Conservation (phyloP, 1,140 invertebrate species). For the Cydia amplana region DNA sequence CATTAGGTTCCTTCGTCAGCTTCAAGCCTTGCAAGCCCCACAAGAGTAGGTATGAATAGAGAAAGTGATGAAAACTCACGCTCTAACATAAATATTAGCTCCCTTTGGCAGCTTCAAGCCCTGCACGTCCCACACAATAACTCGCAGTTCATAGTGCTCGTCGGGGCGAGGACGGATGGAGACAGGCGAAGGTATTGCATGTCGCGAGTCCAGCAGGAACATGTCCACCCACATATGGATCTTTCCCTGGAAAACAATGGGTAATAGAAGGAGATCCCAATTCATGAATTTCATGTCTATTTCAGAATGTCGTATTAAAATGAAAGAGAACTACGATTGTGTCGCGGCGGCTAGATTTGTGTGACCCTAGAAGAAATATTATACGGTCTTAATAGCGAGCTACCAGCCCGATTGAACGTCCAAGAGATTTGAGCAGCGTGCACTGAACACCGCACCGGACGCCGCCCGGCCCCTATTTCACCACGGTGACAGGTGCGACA, state of each 20-base stretch:
- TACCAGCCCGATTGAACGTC: no score
- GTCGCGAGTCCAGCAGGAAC: slow-evolving; percentile 82
- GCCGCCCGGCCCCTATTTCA: no score
- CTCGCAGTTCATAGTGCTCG: slow-evolving; percentile 89
- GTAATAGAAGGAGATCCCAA: background rate
- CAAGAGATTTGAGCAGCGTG: no score
- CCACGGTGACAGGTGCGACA: no score
- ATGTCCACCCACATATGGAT: slow-evolving; percentile 95
- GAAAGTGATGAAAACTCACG: slow-evolving; percentile 77
- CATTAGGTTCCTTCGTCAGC: no score
- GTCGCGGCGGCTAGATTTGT: no score
- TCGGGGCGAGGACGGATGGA: slow-evolving; percentile 89
- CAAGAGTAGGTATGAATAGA: background rate
- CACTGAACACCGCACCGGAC: no score
- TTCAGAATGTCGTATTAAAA: no score
- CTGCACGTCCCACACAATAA: slow-evolving; percentile 90
- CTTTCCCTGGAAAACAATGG: slow-evolving; percentile 83
- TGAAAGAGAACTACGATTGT: no score
- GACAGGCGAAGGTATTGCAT: slow-evolving; percentile 83
- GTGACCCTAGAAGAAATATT: no score
- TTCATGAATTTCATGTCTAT: background rate
- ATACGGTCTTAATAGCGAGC: no score
- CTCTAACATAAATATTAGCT: slow-evolving; percentile 93
- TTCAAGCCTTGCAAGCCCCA: no score
- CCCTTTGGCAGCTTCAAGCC: slow-evolving; percentile 88